Evolutionary conservation across 2,888 invertebrate genomes (phyloP), one percentile per base, ranked within the genome.

Genomic region (Byasa hedistus): DNA sequence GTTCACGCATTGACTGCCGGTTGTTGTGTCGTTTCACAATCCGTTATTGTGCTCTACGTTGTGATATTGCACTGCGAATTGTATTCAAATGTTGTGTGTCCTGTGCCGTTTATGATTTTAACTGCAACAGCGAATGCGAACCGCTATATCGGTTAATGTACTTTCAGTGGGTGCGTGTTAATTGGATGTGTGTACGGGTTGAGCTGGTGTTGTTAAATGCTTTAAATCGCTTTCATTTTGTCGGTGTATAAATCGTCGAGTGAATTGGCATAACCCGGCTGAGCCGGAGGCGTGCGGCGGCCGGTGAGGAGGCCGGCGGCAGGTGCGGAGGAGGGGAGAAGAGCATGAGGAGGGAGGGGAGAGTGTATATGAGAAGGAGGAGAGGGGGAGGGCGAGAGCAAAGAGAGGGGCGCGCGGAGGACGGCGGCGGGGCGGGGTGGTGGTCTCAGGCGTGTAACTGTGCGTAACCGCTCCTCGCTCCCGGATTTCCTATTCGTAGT

Each of bases 401-500:
- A 48, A 70, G 70, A 69, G 60, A 72, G 69, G 69, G 75, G 75
- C 69, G 69, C 66, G 69, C 75, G 74, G 70, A 75, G 75, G 74
- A 73, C 72, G 69, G 75, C 32, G 71, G 56, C 17, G 48, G 74
- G 76, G 73, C 75, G 75, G 81, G 80, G 77, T 74, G 77, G 75
- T 78, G 83, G 86, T 85, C 87, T 87, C 90, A 87, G 85, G 86
- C 90, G 90, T 88, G 89, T 87, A 87, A 87, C 87, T 87, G 88
- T 86, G 89, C 87, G 90, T 91, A 88, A 89, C 91, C 89, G 89
- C 86, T 89, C 84, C 87, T 86, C 87, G 87, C 87, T 89, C 86
- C 88, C 91, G 90, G 90, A 89, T 89, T 92, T 92, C 91, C 91
- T 91, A 89, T 89, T 89, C 87, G 89, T 87, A 91, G 89, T 89